A percentile compares a stretch with the other conserved stretches of the same genome.
Evolutionary conservation across 2,888 invertebrate genomes (phyloP).

Genomic region (Drosophila neonasuta): DNA sequence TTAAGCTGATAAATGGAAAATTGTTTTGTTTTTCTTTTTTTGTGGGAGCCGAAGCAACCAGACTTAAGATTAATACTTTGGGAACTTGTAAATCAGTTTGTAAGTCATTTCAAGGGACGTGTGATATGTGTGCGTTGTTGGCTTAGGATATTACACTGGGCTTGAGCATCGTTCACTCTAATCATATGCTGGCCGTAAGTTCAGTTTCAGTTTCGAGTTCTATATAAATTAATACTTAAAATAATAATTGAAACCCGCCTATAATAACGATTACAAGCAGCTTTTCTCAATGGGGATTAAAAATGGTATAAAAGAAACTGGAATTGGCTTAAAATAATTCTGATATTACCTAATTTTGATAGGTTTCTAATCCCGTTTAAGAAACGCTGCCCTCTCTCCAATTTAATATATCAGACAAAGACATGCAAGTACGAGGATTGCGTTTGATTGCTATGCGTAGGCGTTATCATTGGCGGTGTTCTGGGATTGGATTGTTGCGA

Average conservation of each 20-base stretch:
- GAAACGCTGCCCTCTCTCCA: background rate
- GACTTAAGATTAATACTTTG: conserved; percentile 72
- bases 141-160: conserved; percentile 73
- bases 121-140: conserved; percentile 75
- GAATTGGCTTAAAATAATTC: conserved; percentile 2
- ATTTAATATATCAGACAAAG: conserved; percentile 71
- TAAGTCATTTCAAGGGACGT: conserved; percentile 52
- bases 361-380: conserved; percentile 14
- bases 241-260: background rate
- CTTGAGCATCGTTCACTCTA: conserved; percentile 53
- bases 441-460: conserved; percentile 80
- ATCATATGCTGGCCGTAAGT: conserved; percentile 22
- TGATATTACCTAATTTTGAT: conserved; percentile 22
- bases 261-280: background rate
- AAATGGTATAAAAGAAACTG: background rate
- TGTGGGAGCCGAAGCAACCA: conserved; percentile 9
- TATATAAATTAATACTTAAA: conserved; percentile 11
- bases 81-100: conserved; percentile 63
- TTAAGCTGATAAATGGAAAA: conserved; percentile 46
- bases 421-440: conserved; percentile 81
- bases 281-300: conserved; percentile 9
- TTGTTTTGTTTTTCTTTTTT: conserved; percentile 17
- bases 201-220: conserved; percentile 11
- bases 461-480: conserved; percentile 68
- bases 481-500: conserved; percentile 35